Conservation (phyloP, 2,888 invertebrate genomes). For the Sesamia inferens region DNA sequence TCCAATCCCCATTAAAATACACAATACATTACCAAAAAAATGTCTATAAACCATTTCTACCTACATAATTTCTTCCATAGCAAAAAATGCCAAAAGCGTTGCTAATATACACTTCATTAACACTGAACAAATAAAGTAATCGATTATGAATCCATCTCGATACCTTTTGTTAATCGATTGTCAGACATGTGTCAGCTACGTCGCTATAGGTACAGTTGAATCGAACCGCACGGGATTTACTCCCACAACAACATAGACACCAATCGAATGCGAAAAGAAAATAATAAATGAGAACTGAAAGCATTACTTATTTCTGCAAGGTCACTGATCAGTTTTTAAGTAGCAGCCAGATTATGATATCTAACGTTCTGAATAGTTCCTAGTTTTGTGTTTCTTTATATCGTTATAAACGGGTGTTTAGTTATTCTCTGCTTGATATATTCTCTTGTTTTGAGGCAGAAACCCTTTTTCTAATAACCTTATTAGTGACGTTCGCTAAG, state of each 20-base stretch:
- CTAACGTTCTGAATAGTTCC: slow-evolving; percentile 22
- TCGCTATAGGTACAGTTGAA: slow-evolving; percentile 51
- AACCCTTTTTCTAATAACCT: neutral
- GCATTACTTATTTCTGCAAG: slow-evolving; percentile 52
- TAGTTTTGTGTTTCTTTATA: neutral
- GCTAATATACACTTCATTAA: slow-evolving; percentile 17
- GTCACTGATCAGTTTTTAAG: slow-evolving; percentile 44
- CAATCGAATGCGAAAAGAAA: slow-evolving; percentile 46
- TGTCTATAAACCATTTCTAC: neutral
- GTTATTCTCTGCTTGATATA: neutral
- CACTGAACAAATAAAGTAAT: slow-evolving; percentile 32
- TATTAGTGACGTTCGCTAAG: neutral
- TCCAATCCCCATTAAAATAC: too few species aligned
- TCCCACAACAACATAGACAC: slow-evolving; percentile 46
- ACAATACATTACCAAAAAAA: neutral
- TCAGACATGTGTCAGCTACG: slow-evolving; percentile 24
- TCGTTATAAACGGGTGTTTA: neutral
- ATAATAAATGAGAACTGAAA: slow-evolving; percentile 49
- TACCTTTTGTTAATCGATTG: slow-evolving; percentile 41
- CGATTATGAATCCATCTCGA: slow-evolving; percentile 31
- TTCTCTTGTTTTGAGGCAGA: too few species aligned
- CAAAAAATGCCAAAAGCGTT: slow-evolving; percentile 25
- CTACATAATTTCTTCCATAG: neutral
- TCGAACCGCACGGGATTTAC: slow-evolving; percentile 37
- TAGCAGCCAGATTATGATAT: slow-evolving; percentile 9